Evolutionary conservation across 2,113 vertebrate genomes (phyloP), one percentile per base, ranked within the genome.

Genomic region (Poecilia latipinna): DNA sequence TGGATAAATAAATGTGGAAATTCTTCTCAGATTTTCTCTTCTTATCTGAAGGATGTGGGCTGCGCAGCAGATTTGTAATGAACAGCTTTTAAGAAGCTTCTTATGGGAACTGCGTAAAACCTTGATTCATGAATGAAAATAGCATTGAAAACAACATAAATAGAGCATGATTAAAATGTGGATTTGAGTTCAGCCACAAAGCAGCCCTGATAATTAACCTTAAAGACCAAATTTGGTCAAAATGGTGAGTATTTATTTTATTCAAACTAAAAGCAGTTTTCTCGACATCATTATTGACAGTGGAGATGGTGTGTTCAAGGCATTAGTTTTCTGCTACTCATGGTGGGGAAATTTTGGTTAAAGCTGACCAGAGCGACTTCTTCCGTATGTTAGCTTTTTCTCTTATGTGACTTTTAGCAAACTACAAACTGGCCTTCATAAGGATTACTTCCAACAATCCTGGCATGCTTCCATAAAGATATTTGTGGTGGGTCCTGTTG

Each of bases 1-100:
- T 68, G 79, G 61, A 73, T 85, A 86, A 92, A 92, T 86, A 88
- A 89, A 88, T 82, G 67, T 69, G 82, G 86, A 75, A 78, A 87
- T 70, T 75, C 74, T 78, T 77, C 70, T 85, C 68, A 72, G 75
- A 65, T 66, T 63, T 83, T 24, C 78, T 84, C 78, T 75, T 51
- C 75, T 82, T 70, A 86, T 89, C 74, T 84, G 77, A 83, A 29
- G 24, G 75, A 61, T 61, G 37, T 24, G 60, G 71, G 75, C 32
- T 77, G 57, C 22, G 65, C 65, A 69, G 72, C 67, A 63, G 79
- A 86, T 76, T 57, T 72, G 65, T 78, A 15, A 54, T 17, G 62
- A 84, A 65, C 72, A 63, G n/a, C 29, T 68, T 62, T 65, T 77
- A 31, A 69, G 70, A 77, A 51, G 39, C 65, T 72, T 76, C 42